Conservation (phyloP, 2,888 invertebrate species). For the Strigamia transsilvanica region DNA sequence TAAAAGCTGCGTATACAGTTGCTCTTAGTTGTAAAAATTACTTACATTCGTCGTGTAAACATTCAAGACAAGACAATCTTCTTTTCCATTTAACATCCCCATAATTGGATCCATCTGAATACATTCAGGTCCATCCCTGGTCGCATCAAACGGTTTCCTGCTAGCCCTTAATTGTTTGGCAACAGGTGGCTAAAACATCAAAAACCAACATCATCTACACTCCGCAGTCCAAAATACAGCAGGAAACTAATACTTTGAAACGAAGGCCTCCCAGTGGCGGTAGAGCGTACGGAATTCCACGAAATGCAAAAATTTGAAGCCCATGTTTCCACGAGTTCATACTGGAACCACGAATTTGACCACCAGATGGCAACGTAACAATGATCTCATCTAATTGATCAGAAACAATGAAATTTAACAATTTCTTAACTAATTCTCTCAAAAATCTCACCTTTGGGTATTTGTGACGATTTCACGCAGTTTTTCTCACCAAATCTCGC, state of each 20-base stretch:
- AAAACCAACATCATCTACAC: too few relatives aligned
- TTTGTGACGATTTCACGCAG: not conserved
- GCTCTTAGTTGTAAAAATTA: too few relatives aligned
- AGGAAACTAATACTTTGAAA: not conserved
- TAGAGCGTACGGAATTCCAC: not conserved
- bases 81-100: not conserved
- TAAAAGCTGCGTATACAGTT: too few relatives aligned
- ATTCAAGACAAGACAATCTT: conserved; percentile 14
- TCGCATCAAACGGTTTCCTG: not conserved
- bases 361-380: not conserved
- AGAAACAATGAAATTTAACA: too few relatives aligned
- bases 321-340: not conserved
- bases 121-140: not conserved
- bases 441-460: too few relatives aligned
- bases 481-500: not conserved
- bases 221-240: too few relatives aligned
- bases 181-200: not conserved
- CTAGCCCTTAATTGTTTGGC: not conserved
- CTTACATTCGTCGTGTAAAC: not conserved
- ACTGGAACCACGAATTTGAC: not conserved
- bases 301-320: not conserved
- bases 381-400: too few relatives aligned
- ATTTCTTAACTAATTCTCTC: too few relatives aligned
- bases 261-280: not conserved
- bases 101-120: not conserved